Percentiles rank a stretch among this genome's conserved stretches.
These are phyloP conservation scores for Nipponacmea schrenckii DNA, from an alignment of 2,888 invertebrate species.

Conservation along the genomic window DNA sequence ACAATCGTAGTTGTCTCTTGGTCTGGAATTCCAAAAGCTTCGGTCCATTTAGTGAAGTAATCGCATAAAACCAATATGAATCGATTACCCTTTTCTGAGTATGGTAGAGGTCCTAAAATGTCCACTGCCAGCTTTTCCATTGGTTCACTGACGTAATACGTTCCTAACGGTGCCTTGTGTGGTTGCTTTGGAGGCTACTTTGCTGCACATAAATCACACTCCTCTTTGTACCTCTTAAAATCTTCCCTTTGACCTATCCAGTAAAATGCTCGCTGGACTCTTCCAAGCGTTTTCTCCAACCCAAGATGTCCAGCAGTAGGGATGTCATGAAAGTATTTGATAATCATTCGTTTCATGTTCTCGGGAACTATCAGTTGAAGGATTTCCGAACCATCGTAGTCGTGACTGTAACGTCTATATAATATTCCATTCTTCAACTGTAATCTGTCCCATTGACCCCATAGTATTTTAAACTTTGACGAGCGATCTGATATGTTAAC, in stretches of 20 bases:
- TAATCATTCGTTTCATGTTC: not conserved
- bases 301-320: conserved; percentile 20
- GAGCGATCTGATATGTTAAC: no score
- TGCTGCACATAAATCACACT: conserved; percentile 4
- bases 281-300: conserved; percentile 10
- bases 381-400: not conserved
- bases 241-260: conserved; percentile 9
- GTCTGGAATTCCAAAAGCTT: conserved; percentile 17
- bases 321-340: conserved; percentile 15
- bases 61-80: conserved; percentile 16
- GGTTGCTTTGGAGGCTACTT: not conserved
- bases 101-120: conserved; percentile 13
- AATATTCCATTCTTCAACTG: not conserved
- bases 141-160: conserved; percentile 8
- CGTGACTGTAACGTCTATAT: not conserved
- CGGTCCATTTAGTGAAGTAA: conserved; percentile 23
- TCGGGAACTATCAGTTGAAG: conserved; percentile 12
- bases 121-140: conserved; percentile 19
- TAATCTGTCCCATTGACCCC: not conserved
- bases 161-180: conserved; percentile 1
- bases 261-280: conserved; percentile 13
- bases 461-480: not conserved
- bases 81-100: conserved; percentile 13
- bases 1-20: conserved; percentile 15
- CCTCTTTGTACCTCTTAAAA: not conserved